Base-by-base conservation (phyloP, 2,888 invertebrate genomes). In the Automeris io region DNA sequence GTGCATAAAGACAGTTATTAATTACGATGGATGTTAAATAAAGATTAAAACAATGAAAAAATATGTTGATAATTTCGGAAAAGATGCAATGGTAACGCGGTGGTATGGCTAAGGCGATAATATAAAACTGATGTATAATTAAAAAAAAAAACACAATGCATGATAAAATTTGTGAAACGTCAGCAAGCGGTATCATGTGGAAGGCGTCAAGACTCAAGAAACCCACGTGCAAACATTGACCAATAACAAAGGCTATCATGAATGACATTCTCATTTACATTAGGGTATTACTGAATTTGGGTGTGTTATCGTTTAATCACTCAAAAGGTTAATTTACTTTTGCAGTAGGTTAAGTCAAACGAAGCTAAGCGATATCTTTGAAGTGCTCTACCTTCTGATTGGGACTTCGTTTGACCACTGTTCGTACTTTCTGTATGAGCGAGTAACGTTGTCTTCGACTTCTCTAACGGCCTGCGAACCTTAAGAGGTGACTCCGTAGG, bases 361-460 rank as follows among this genome's bases (percentile, higher is more conserved):
- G 76, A 83, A 80, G 83, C 85, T 62, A 83, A 82, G 79, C 80
- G 57, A 59, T 66, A 63, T 62, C 62, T 60, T 49, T 57, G 54
- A 57, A 55, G 48, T 57, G 49, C 46, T 76, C 83, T 86, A 86
- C 86, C 86, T 86, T 86, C 85, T 43, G 63, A 71, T 43, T 74
- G 59, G 48, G 81, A 66, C 78, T 86, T 85, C 61, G 73, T 74
- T 70, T 76, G 78, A 74, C 81, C 83, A 80, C 73, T 67, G 73
- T 80, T 37, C 23, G 37, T 81, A 81, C 70, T 78, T 61, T 83
- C 83, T 55, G 78, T 76, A 69, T 82, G 82, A 47, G 82, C 73
- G 48, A 83, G 78, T 66, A 85, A 78, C 64, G 85, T 83, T 41
- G 86, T 85, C 82, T 85, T 85, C 57, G 86, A 76, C 71, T 85